Evolutionary conservation across 2,888 invertebrate species (phyloP).

Genomic region (Colletes collaris): DNA sequence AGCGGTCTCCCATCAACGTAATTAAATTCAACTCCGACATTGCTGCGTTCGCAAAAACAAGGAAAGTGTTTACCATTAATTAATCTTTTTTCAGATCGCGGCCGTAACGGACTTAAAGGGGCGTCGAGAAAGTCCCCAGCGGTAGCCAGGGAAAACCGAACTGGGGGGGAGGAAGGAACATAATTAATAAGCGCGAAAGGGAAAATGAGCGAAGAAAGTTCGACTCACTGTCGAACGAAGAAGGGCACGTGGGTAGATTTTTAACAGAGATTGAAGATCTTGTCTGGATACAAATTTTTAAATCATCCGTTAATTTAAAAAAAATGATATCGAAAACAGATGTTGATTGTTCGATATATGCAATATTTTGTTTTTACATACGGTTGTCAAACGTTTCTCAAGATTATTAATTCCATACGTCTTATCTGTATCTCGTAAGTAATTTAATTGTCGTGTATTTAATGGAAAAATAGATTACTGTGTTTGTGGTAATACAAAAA

Average conservation of each 20-base stretch:
- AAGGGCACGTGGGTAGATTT: not conserved
- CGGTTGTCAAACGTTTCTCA: no score
- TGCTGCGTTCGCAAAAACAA: slow-evolving; percentile 25
- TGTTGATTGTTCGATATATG: no score
- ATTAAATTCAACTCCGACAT: slow-evolving; percentile 46
- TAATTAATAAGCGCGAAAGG: slow-evolving; percentile 35
- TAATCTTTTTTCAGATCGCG: slow-evolving; percentile 32
- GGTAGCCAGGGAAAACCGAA: slow-evolving; percentile 16
- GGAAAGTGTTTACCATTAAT: slow-evolving; percentile 49
- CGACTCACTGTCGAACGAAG: not conserved
- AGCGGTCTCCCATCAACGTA: slow-evolving; percentile 22
- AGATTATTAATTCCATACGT: no score
- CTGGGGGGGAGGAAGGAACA: not conserved
- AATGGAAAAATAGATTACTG: no score
- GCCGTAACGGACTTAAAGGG: slow-evolving; percentile 22
- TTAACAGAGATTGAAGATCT: not conserved
- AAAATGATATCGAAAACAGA: no score
- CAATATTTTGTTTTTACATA: no score
- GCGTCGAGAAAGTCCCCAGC: slow-evolving; percentile 22
- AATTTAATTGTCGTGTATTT: no score
- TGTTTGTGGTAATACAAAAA: no score
- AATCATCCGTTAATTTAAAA: no score
- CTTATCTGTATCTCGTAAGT: no score
- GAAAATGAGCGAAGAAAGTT: slow-evolving; percentile 15
- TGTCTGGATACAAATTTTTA: not conserved